Percentiles rank a stretch among this genome's conserved stretches.
These are phyloP conservation scores for Etia nguti DNA, from an alignment of 2,113 vertebrate genomes.

Conservation along the genomic window DNA sequence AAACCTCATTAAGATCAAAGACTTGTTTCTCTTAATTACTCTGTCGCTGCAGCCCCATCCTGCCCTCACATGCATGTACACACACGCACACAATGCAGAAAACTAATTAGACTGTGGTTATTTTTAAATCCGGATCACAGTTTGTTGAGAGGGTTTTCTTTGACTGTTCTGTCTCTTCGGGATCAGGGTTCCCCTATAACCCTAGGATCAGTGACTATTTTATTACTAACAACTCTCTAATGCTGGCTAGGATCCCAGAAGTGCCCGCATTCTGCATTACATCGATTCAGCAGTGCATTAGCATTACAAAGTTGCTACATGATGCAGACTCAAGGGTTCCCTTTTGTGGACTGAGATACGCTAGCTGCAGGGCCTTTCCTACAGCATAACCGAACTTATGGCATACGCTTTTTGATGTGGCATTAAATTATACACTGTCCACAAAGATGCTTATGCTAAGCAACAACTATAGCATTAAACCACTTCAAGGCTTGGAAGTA, in stretches of 20 bases:
- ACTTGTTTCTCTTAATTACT: constrained; percentile 60
- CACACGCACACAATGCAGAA: constrained; percentile 4
- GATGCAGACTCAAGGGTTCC: not conserved
- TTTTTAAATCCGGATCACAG: constrained; percentile 35
- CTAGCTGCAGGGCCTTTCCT: not conserved
- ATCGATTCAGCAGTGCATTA: not conserved
- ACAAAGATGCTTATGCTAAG: not conserved
- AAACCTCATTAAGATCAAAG: constrained; percentile 67
- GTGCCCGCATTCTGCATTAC: not conserved
- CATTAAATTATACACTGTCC: not conserved
- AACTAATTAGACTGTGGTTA: constrained; percentile 49
- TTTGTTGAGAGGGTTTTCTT: not conserved
- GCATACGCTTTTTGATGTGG: not conserved
- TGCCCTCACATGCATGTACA: constrained; percentile 4
- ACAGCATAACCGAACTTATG: not conserved
- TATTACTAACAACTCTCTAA: not conserved
- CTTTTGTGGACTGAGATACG: not conserved
- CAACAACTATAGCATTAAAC: not conserved
- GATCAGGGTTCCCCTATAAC: not conserved
- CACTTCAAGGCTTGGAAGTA: not conserved
- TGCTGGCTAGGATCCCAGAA: not conserved
- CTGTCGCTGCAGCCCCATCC: constrained; percentile 30
- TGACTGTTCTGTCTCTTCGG: not conserved
- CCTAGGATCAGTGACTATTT: not conserved
- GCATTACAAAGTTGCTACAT: not conserved